Evolutionary conservation across 2,888 invertebrate species (phyloP).

Genomic region (Ceramica pisi): DNA sequence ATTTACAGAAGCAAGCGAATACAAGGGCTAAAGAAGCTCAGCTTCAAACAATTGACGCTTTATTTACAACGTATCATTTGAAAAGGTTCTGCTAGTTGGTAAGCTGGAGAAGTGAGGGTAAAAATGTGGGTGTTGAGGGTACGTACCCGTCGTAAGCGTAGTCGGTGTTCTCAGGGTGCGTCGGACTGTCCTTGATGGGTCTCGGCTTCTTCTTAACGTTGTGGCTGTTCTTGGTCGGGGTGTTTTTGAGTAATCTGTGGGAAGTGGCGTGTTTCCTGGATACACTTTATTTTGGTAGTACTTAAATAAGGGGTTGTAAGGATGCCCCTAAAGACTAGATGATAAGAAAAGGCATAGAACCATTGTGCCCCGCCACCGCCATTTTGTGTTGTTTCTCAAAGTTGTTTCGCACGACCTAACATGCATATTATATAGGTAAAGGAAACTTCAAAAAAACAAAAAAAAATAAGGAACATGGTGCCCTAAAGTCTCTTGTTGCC

Average conservation of each 20-base stretch:
- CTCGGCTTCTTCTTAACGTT: slow-evolving; percentile 82
- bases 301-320: not conserved
- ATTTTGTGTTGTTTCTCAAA: no score
- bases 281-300: slow-evolving; percentile 3
- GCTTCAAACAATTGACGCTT: not conserved
- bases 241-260: slow-evolving; percentile 83
- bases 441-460: no score
- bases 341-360: no score
- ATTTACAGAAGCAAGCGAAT: slow-evolving; percentile 34
- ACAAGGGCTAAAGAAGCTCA: slow-evolving; percentile 33
- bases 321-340: not conserved
- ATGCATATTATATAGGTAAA: no score
- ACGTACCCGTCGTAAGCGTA: slow-evolving; percentile 84
- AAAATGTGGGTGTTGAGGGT: not conserved
- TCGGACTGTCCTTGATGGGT: slow-evolving; percentile 79
- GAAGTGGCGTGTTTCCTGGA: slow-evolving; percentile 6
- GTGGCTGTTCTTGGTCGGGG: slow-evolving; percentile 81
- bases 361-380: no score
- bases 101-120: not conserved
- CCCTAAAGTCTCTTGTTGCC: no score
- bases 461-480: no score
- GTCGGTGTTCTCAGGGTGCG: slow-evolving; percentile 83
- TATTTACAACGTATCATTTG: slow-evolving; percentile 20
- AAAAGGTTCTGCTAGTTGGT: not conserved
- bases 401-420: no score